Evolutionary conservation across 2,113 vertebrate genomes (phyloP).

Genomic region (Crotalus horridus): DNA sequence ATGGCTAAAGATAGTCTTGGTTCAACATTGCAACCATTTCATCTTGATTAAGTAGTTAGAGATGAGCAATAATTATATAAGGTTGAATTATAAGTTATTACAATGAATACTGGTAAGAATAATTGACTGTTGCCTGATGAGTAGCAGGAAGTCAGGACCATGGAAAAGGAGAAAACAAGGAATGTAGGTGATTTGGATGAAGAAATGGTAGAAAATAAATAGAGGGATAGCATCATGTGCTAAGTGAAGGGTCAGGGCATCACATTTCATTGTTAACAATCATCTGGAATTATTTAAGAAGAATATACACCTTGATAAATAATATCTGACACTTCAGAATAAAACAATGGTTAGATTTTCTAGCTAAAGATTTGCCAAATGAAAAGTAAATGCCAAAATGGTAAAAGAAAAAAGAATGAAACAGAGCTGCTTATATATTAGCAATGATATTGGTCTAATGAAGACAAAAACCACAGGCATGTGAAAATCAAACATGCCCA

Average conservation of each 20-base stretch:
- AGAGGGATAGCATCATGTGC: not conserved
- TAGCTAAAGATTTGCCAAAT: not conserved
- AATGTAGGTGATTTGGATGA: not conserved
- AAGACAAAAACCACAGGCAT: not conserved
- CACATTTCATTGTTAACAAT: not conserved
- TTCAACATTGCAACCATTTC: not conserved
- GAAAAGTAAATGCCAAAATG: constrained; percentile 10
- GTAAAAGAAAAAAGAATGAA: not conserved
- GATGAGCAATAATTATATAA: not conserved
- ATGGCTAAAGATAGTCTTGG: not conserved
- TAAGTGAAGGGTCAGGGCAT: not conserved
- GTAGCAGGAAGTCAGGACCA: not conserved
- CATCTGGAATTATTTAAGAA: constrained; percentile 8
- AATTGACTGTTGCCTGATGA: not conserved
- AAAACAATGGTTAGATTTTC: constrained; percentile 2
- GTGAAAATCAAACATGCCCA: not conserved
- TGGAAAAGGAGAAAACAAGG: not conserved
- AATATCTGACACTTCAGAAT: constrained; percentile 21
- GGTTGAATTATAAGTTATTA: not conserved
- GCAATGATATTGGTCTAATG: not conserved
- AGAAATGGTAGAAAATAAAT: not conserved
- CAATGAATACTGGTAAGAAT: not conserved
- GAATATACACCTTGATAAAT: constrained; percentile 1
- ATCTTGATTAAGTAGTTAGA: not conserved
- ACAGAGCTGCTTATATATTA: not conserved